phyloP scores from a whole-genome alignment of 2,797 vertebrate genomes.

The Ictinia mississippiensis region DNA sequence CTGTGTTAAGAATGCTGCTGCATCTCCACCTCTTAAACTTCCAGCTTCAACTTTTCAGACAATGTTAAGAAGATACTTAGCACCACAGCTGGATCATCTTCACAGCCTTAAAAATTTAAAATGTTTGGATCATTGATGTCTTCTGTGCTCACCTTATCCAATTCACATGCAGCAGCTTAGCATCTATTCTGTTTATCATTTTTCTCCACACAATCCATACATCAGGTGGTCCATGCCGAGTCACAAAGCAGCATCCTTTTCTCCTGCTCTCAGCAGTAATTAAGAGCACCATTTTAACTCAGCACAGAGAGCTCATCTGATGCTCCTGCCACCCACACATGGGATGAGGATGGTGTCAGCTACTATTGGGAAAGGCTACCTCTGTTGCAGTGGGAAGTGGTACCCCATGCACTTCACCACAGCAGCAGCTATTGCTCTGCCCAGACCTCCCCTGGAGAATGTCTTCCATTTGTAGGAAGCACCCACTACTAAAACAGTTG shows the following conservation, averaged over 20 bases:
- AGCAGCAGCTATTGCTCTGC: background rate
- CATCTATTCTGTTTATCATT: background rate
- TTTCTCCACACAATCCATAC: background rate
- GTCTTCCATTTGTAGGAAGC: background rate
- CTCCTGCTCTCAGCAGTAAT: background rate
- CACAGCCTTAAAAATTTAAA: background rate
- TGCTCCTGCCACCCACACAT: background rate
- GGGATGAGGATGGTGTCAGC: background rate
- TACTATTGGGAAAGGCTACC: background rate
- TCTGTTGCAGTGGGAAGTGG: background rate
- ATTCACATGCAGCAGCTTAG: background rate
- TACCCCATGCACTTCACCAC: background rate
- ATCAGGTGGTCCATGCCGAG: background rate
- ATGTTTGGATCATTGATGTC: background rate
- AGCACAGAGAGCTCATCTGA: background rate
- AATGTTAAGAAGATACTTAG: background rate
- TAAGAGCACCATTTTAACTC: background rate
- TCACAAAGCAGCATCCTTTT: background rate
- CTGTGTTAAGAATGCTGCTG: background rate
- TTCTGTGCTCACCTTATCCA: background rate
- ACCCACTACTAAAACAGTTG: background rate
- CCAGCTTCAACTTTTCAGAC: background rate
- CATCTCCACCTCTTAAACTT: background rate
- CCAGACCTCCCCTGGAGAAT: background rate
- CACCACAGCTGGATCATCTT: background rate